These are phyloP conservation scores for Channa argus DNA, from an alignment of 2,113 vertebrate species.

Conservation along the genomic window DNA sequence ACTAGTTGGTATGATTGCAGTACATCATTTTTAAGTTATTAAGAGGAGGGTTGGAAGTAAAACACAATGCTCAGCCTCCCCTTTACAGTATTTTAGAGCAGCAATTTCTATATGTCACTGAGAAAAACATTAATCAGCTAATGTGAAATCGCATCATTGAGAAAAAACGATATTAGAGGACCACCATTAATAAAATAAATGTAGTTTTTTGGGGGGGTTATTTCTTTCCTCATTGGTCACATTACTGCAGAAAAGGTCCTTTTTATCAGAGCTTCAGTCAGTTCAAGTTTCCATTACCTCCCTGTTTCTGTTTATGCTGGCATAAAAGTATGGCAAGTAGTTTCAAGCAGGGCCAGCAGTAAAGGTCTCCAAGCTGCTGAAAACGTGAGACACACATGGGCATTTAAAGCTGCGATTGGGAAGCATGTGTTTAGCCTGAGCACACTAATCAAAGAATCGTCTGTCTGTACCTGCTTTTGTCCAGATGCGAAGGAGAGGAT, in stretches of 20 bases:
- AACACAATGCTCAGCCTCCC: background rate
- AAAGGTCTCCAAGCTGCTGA: conserved; percentile 41
- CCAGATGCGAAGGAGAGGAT: conserved; percentile 84
- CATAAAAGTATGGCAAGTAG: conserved; percentile 52
- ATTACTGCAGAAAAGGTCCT: conserved; percentile 39
- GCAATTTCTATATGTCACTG: background rate
- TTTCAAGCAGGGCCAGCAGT: conserved; percentile 44
- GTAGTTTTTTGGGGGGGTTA: background rate
- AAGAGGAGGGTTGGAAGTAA: background rate
- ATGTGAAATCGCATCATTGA: conserved; percentile 13
- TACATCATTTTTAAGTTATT: too few species aligned
- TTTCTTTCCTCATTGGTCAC: conserved; percentile 32
- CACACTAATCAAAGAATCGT: conserved; percentile 4
- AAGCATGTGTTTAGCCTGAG: background rate
- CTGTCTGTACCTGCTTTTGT: conserved; percentile 26
- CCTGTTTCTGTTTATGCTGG: conserved; percentile 65
- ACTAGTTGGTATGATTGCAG: too few species aligned
- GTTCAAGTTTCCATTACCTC: conserved; percentile 58
- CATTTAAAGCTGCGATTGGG: conserved; percentile 55
- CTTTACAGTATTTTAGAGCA: background rate
- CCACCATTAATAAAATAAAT: conserved; percentile 8
- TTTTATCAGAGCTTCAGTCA: conserved; percentile 37
- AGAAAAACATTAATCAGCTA: background rate
- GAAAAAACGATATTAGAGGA: conserved; percentile 5
- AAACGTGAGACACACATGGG: conserved; percentile 45